Percentiles rank a stretch among this genome's conserved stretches.
Evolutionary conservation across 1,140 invertebrate genomes (phyloP).

Genomic region (Drosophila tsacasi): DNA sequence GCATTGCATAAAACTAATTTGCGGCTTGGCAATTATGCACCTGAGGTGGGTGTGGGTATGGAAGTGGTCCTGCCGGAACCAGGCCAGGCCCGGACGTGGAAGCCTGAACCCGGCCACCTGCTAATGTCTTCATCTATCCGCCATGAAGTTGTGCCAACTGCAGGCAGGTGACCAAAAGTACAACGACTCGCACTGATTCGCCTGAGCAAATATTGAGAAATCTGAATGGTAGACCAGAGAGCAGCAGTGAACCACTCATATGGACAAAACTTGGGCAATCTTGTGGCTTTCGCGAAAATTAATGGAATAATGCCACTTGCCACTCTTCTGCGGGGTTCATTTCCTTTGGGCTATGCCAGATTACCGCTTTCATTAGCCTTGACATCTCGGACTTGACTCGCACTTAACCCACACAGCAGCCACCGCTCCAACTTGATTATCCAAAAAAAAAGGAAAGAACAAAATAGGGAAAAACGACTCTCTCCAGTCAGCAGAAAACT

Average conservation of each 20-base stretch:
- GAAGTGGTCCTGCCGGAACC: not conserved
- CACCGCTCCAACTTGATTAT: slow-evolving; percentile 22
- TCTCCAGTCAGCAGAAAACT: slow-evolving; percentile 62
- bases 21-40: slow-evolving; percentile 63
- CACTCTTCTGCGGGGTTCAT: slow-evolving; percentile 6
- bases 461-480: slow-evolving; percentile 4
- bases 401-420: slow-evolving; percentile 37
- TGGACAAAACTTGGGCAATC: slow-evolving; percentile 9
- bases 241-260: not conserved
- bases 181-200: slow-evolving; percentile 5
- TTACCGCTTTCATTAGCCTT: slow-evolving; percentile 71
- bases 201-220: slow-evolving; percentile 20
- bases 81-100: not conserved
- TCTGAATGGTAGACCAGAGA: slow-evolving; percentile 4
- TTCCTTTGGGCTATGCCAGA: slow-evolving; percentile 41
- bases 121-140: slow-evolving; percentile 63
- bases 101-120: slow-evolving; percentile 21
- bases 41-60: not conserved
- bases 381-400: slow-evolving; percentile 59
- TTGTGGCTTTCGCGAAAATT: slow-evolving; percentile 9
- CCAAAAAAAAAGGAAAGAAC: slow-evolving; percentile 11
- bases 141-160: slow-evolving; percentile 38
- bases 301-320: slow-evolving; percentile 34
- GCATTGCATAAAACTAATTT: slow-evolving; percentile 77
- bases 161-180: slow-evolving; percentile 44